These are phyloP conservation scores for Drosophila percnosoma DNA, from an alignment of 2,888 invertebrate genomes.

Conservation along the genomic window DNA sequence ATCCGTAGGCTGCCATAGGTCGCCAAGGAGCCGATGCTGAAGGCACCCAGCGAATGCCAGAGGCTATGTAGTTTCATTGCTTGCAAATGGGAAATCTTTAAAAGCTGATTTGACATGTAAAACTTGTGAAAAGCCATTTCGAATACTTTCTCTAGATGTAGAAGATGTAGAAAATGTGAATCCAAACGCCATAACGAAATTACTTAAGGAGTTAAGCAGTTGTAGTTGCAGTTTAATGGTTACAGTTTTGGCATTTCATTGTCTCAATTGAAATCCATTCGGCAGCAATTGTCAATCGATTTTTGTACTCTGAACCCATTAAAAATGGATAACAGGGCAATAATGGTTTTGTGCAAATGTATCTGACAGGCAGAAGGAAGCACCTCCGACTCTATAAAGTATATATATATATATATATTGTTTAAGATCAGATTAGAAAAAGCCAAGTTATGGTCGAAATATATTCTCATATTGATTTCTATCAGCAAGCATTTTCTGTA, in stretches of 20 bases:
- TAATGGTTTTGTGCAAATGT: not conserved
- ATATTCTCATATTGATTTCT: not conserved
- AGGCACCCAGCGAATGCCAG: constrained; percentile 47
- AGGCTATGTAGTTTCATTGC: constrained; percentile 46
- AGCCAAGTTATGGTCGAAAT: not conserved
- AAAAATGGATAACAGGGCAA: not conserved
- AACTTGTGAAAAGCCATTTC: not conserved
- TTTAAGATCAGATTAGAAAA: not conserved
- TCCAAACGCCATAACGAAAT: not conserved
- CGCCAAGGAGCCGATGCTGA: constrained; percentile 57
- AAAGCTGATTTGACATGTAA: constrained; percentile 22
- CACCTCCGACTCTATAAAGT: not conserved
- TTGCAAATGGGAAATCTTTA: not conserved
- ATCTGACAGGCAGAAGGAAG: not conserved
- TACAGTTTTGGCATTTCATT: too few relatives aligned
- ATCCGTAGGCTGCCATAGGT: constrained; percentile 53
- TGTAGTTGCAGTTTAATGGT: not conserved
- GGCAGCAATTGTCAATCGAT: constrained; percentile 9
- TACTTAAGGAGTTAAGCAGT: not conserved
- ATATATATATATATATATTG: not conserved
- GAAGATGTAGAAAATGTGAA: not conserved
- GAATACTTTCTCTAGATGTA: not conserved
- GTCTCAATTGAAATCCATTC: not conserved
- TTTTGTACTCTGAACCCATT: not conserved
- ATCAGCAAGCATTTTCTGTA: not conserved